Base-by-base conservation (phyloP, 2,113 vertebrate species). In the Hyperoodon ampullatus region DNA sequence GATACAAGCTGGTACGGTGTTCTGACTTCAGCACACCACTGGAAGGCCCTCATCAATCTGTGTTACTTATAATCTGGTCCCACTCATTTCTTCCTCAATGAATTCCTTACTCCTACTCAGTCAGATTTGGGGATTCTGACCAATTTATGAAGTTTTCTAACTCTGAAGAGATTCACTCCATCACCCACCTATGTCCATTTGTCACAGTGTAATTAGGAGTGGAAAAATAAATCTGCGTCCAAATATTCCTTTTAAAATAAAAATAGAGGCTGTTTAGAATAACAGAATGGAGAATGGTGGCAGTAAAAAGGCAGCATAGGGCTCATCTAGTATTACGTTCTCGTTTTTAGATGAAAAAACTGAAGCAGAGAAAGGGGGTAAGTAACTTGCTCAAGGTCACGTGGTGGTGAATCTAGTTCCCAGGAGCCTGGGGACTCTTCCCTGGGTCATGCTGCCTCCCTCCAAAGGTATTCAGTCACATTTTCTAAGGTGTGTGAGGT, bases 171-270 rank as follows among this genome's bases (percentile, higher is more conserved):
- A 26, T n/a, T 91, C 33, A 26, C 10, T 60, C 30, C 19, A 7
- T 70, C 50, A n/a, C n/a, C 47, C 42, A 8, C 23, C 2, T 2
- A 0, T 71, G 72, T 94, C 65, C 47, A 44, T 72, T 50, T 72
- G 78, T 92, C 83, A 95, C 63, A 90, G 74, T 93, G 85, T 80
- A 66, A 74, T 88, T 55, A 91, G 30, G 28, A 66, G 68, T 84
- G 87, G 47, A 93, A 97, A 95, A 82, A 89, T 81, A 97, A 93
- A 70, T 74, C 83, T 93, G 90, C 42, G 26, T 65, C 66, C 82
- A 94, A 91, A 65, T 92, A 35, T 35, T 92, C 47, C 60, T 93
- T 91, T 87, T 28, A 87, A 95, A 92, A 85, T 93, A 77, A 95
- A 95, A 96, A 90, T 58, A 61, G 96, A 95, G 9, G 53, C 74